Conservation (phyloP, 2,113 vertebrate genomes). For the Danio rerio region GRCz12tu NC_133184.1:8340501-8341000, state of each 20-base stretch:
- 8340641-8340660: neutral
- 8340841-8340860: neutral
- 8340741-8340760: neutral
- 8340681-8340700: neutral
- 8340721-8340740: neutral
- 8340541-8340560: too few relatives aligned
- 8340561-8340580: too few relatives aligned
- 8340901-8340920: neutral
- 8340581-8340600: too few relatives aligned
- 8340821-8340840: neutral
- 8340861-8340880: neutral
- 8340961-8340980: too few relatives aligned
- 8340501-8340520: too few relatives aligned
- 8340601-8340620: too few relatives aligned
- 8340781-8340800: slow-evolving; percentile 1
- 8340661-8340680: neutral
- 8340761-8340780: slow-evolving; percentile 6
- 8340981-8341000: too few relatives aligned
- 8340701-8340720: slow-evolving; percentile 1
- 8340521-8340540: too few relatives aligned
- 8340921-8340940: neutral
- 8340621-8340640: neutral
- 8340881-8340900: too few relatives aligned
- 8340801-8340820: slow-evolving; percentile 34
- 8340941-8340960: too few relatives aligned